Percentiles rank a stretch among this genome's conserved stretches.
These are phyloP conservation scores for Physeter macrocephalus DNA, from an alignment of 2,113 vertebrate genomes.

Conservation along the genomic window DNA sequence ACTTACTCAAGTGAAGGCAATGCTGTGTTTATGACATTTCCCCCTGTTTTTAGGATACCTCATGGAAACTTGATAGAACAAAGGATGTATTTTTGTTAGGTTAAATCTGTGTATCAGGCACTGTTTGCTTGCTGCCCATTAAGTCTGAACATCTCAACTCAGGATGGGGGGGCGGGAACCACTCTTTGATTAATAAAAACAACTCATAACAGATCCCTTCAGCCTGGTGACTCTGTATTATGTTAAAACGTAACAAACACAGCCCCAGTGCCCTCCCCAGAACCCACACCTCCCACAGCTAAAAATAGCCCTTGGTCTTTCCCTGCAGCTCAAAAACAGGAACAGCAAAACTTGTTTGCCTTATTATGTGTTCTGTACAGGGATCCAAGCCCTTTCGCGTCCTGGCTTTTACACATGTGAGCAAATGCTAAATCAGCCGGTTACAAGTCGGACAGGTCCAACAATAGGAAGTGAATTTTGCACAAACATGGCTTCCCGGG, in stretches of 20 bases:
- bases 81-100: slow-evolving; percentile 49
- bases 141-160: slow-evolving; percentile 38
- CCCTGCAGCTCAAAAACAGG: slow-evolving; percentile 53
- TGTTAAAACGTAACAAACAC: slow-evolving; percentile 36
- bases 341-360: slow-evolving; percentile 47
- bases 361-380: neutral
- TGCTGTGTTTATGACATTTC: neutral
- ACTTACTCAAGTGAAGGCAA: neutral
- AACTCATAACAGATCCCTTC: slow-evolving; percentile 34
- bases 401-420: slow-evolving; percentile 17
- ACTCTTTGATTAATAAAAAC: slow-evolving; percentile 55
- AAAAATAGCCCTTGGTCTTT: slow-evolving; percentile 54
- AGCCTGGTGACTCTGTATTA: slow-evolving; percentile 9
- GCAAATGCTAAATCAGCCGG: neutral
- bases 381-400: neutral
- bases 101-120: neutral
- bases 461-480: slow-evolving; percentile 4
- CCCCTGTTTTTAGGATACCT: slow-evolving; percentile 34
- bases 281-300: slow-evolving; percentile 39
- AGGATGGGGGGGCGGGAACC: neutral
- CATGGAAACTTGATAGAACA: neutral
- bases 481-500: neutral
- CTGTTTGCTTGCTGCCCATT: neutral
- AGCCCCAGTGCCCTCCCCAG: neutral
- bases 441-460: neutral